These are phyloP conservation scores for Lepisosteus osseus DNA, from an alignment of 2,113 vertebrate genomes.

Conservation along the genomic window DNA sequence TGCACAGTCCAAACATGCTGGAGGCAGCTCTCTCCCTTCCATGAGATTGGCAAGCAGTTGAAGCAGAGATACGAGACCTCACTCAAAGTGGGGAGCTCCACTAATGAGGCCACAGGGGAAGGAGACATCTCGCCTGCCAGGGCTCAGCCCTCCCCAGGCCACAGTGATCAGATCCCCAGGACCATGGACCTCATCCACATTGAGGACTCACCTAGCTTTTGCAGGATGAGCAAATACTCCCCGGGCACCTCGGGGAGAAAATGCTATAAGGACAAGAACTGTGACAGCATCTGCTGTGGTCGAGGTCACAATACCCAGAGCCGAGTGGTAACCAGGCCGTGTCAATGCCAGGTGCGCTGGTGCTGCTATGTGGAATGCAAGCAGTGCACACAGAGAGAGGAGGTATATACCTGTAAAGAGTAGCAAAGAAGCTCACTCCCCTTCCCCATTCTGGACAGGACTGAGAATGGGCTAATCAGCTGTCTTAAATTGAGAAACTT, in stretches of 20 bases:
- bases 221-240: constrained; percentile 85
- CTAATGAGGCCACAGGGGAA: constrained; percentile 91
- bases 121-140: constrained; percentile 81
- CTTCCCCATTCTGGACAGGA: constrained; percentile 4
- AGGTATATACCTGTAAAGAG: constrained; percentile 96
- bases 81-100: constrained; percentile 88
- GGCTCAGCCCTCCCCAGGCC: constrained; percentile 50
- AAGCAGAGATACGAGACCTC: constrained; percentile 93
- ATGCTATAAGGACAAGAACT: constrained; percentile 98
- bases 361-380: constrained; percentile 98
- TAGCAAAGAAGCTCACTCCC: constrained; percentile 41
- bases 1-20: constrained; percentile 96
- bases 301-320: constrained; percentile 97
- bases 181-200: constrained; percentile 92
- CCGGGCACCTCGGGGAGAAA: constrained; percentile 85
- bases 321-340: constrained; percentile 87
- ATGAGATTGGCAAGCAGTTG: constrained; percentile 91
- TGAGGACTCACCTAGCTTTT: constrained; percentile 96
- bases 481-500: neutral
- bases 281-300: constrained; percentile 95
- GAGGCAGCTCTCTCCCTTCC: constrained; percentile 94
- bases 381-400: constrained; percentile 94
- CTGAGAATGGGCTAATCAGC: constrained; percentile 23
- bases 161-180: constrained; percentile 83
- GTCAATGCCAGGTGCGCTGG: constrained; percentile 98